Percentiles rank a stretch among this genome's conserved stretches.
Conservation (phyloP, 2,797 vertebrate genomes). For the Thalassophryne amazonica region DNA sequence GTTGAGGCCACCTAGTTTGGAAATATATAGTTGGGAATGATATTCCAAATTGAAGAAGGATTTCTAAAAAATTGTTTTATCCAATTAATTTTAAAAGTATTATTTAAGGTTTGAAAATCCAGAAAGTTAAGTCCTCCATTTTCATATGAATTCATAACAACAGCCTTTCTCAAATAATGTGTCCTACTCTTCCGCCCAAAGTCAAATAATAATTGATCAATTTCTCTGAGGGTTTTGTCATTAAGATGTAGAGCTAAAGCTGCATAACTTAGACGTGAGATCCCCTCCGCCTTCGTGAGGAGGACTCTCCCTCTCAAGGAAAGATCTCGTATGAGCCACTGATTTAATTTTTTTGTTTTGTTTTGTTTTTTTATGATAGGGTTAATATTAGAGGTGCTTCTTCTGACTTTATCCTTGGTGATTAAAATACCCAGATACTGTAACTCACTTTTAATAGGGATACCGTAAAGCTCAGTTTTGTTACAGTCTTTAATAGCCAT, state of each 20-base stretch:
- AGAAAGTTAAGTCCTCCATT: background rate
- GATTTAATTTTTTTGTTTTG: background rate
- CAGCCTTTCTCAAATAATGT: background rate
- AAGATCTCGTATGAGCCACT: background rate
- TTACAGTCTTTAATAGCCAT: background rate
- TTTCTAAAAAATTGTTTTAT: background rate
- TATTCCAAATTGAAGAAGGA: background rate
- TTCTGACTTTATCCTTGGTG: background rate
- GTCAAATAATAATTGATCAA: no score
- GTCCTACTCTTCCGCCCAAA: background rate
- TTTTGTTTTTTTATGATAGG: background rate
- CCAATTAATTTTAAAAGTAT: conserved; percentile 1
- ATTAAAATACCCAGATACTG: background rate
- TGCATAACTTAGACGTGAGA: background rate
- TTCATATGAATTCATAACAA: background rate
- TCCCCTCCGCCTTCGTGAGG: background rate
- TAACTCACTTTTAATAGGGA: no score
- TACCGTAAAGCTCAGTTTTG: background rate
- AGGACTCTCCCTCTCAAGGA: background rate
- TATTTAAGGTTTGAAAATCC: background rate
- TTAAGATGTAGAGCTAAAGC: no score
- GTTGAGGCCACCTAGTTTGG: background rate
- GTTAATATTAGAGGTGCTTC: background rate
- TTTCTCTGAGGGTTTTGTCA: no score
- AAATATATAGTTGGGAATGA: background rate